Evolutionary conservation across 2,113 vertebrate species (phyloP), one percentile per base, ranked within the genome.

Genomic region (Poecile atricapillus): DNA sequence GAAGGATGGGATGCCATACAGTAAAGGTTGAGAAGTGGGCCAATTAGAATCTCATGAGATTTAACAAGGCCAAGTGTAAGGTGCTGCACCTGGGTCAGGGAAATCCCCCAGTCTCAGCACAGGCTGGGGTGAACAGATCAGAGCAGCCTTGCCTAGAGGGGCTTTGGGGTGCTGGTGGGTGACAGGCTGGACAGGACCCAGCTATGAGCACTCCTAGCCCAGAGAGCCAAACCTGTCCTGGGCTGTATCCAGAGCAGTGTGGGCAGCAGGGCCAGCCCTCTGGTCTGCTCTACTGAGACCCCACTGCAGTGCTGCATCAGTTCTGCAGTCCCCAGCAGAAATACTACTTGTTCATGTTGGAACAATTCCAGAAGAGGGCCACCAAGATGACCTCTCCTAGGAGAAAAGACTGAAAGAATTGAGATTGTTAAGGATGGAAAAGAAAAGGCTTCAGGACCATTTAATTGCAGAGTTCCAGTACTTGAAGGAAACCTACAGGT

Each of bases 81-180:
- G 10, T 28, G 18, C 22, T 68, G 33, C 44, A 15, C 7, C 19
- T 62, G 18, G 18, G 10, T 15, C 0, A 0, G 33, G 9, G 33
- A 9, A 53, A 10, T 1, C 14, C 4, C 4, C 27, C 0, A 1
- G 28, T n/a, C 22, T 1, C 5, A 27, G 0, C 19, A 22, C 5
- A 37, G 55, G 7, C 46, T 19, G 39, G 9, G 39, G 2, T n/a
- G 19, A 3, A 4, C 4, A 33, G 39, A 62, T 11, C 4, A 55
- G 8, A 62, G 30, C n/a, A 41, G n/a, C 30, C 18, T 10, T 60
- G 39, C 4, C 0, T 0, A 62, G 37, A 68, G 69, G 33, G 46
- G 2, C 5, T 37, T 33, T 15, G 4, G 3, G 11, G 1, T 27
- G 18, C 9, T 27, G 27, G 7, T 15, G 12, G 21, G 0, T 17